A percentile compares a stretch with the other conserved stretches of the same genome.
Evolutionary conservation across 2,797 vertebrate species (phyloP).

Genomic region (Girardinus metallicus): DNA sequence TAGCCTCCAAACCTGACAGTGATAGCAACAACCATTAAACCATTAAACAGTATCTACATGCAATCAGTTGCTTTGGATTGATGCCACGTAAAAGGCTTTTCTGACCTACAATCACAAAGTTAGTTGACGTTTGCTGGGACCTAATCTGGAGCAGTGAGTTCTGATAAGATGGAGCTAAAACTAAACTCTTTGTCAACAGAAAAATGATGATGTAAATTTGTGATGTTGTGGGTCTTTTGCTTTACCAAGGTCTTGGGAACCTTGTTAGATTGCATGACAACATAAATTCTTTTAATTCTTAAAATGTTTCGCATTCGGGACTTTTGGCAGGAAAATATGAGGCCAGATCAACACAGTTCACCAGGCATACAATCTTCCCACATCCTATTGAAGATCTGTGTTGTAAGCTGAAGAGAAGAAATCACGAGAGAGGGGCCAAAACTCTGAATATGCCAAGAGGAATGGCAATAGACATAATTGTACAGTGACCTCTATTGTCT

Average conservation of each 20-base stretch:
- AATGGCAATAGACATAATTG: not conserved
- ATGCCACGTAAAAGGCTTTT: not conserved
- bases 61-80: not conserved
- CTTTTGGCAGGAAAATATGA: not conserved
- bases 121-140: not conserved
- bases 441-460: not conserved
- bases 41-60: not conserved
- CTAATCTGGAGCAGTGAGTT: not conserved
- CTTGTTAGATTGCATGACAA: not conserved
- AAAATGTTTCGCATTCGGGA: not conserved
- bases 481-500: not conserved
- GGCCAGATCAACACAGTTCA: not conserved
- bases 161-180: not conserved
- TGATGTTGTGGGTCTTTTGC: not conserved
- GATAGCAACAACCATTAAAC: not conserved
- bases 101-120: not conserved
- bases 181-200: not conserved
- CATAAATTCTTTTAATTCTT: not conserved
- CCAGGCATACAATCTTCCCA: not conserved
- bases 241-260: not conserved
- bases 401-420: not conserved
- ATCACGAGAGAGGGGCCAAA: not conserved
- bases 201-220: not conserved
- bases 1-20: not conserved
- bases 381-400: not conserved